Conservation (phyloP, 2,888 invertebrate species). For the Spodoptera picta region DNA sequence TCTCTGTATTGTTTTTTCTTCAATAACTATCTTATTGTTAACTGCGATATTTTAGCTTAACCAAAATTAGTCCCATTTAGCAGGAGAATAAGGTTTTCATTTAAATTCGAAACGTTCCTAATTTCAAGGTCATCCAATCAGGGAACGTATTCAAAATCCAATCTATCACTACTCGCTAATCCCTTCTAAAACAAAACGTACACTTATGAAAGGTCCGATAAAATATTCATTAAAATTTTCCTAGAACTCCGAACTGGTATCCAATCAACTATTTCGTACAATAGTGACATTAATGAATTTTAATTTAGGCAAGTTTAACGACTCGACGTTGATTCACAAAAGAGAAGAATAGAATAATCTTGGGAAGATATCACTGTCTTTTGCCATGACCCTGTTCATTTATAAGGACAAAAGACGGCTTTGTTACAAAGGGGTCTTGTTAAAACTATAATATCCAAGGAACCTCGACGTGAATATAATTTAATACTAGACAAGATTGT, state of each 20-base stretch:
- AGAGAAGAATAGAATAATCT: constrained; percentile 34
- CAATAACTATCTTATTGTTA: not conserved
- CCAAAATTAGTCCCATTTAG: no score
- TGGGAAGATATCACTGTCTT: constrained; percentile 39
- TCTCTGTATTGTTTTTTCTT: not conserved
- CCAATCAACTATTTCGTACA: constrained; percentile 21
- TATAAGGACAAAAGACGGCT: constrained; percentile 39
- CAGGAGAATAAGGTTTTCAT: no score
- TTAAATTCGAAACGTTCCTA: not conserved
- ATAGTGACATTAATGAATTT: constrained; percentile 31
- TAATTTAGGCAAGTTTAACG: constrained; percentile 39
- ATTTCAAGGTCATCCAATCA: no score
- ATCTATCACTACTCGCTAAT: constrained; percentile 8
- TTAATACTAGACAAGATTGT: constrained; percentile 30
- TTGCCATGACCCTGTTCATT: constrained; percentile 35
- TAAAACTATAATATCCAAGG: constrained; percentile 45
- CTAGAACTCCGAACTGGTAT: not conserved
- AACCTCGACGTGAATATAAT: constrained; percentile 40
- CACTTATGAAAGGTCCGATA: constrained; percentile 14
- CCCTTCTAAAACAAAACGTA: constrained; percentile 5
- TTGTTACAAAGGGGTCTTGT: constrained; percentile 43
- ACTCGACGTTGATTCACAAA: constrained; percentile 44
- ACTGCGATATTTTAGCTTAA: no score
- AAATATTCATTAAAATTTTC: constrained; percentile 32
- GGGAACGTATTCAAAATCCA: not conserved